Percentiles rank a stretch among this genome's conserved stretches.
Conservation (phyloP, 2,113 vertebrate species). For the Myxocyprinus asiaticus region DNA sequence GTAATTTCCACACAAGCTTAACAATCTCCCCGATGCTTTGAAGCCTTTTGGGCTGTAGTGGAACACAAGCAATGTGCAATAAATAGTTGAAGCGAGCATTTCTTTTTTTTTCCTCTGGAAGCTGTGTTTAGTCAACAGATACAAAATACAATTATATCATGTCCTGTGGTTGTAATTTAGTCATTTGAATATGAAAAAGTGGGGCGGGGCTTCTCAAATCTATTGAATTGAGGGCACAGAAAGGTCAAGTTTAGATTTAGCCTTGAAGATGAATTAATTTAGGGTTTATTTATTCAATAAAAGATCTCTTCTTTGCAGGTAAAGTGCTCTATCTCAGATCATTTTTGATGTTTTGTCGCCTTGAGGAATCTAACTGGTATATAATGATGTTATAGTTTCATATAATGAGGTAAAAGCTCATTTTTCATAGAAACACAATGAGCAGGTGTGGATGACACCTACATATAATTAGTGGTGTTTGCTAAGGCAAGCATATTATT, state of each 20-base stretch:
- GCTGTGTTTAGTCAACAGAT: slow-evolving; percentile 59
- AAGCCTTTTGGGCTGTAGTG: slow-evolving; percentile 88
- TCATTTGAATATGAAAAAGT: slow-evolving; percentile 85
- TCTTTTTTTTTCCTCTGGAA: slow-evolving; percentile 77
- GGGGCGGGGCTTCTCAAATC: slow-evolving; percentile 66
- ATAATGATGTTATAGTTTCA: too few relatives aligned
- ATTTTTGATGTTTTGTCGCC: too few relatives aligned
- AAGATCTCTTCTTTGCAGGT: too few relatives aligned
- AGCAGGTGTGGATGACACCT: too few relatives aligned
- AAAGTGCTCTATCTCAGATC: too few relatives aligned
- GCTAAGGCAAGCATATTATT: too few relatives aligned
- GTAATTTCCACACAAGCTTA: slow-evolving; percentile 96
- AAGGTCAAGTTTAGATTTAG: slow-evolving; percentile 34
- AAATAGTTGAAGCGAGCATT: slow-evolving; percentile 77
- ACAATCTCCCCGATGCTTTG: slow-evolving; percentile 93
- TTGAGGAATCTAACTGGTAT: too few relatives aligned
- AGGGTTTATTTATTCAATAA: too few relatives aligned
- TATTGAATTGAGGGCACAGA: slow-evolving; percentile 75
- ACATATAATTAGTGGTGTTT: too few relatives aligned
- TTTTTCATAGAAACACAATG: too few relatives aligned
- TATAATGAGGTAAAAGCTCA: too few relatives aligned
- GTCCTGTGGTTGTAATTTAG: slow-evolving; percentile 85
- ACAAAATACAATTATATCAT: slow-evolving; percentile 80
- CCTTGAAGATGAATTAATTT: too few relatives aligned
- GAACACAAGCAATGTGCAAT: slow-evolving; percentile 86